Evolutionary conservation across 2,888 invertebrate species (phyloP).

Genomic region (Ophion obscuratus): DNA sequence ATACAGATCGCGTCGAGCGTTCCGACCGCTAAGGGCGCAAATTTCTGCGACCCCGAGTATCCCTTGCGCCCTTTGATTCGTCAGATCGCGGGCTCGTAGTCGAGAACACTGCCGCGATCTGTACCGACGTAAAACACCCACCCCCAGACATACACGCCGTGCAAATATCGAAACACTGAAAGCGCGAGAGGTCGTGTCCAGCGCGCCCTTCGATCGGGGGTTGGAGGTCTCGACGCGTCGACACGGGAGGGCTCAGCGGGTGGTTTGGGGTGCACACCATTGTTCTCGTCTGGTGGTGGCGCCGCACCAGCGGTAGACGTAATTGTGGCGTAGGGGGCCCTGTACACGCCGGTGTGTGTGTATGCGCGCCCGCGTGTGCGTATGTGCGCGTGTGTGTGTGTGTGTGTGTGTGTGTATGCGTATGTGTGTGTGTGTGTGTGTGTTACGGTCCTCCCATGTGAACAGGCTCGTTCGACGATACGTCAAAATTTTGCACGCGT

Average conservation of each 20-base stretch:
- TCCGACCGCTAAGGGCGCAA: conserved; percentile 2
- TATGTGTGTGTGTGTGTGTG: not conserved
- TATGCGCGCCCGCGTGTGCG: too few species aligned
- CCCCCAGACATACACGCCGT: conserved; percentile 55
- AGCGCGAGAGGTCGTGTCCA: conserved; percentile 47
- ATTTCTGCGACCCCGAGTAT: not conserved
- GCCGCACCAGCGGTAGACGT: conserved; percentile 10
- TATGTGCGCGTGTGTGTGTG: not conserved
- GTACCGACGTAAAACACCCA: conserved; percentile 70
- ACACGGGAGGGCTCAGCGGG: conserved; percentile 33
- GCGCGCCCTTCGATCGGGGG: conserved; percentile 24
- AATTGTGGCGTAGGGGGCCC: not conserved
- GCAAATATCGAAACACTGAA: conserved; percentile 71
- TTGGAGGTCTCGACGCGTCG: conserved; percentile 63
- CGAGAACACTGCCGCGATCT: conserved; percentile 11
- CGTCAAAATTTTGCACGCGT: conserved; percentile 74
- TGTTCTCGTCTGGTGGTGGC: conserved; percentile 24
- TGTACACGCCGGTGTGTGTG: not conserved
- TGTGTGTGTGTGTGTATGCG: not conserved
- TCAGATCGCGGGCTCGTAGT: not conserved
- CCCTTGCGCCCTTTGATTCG: not conserved
- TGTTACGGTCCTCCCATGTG: conserved; percentile 14
- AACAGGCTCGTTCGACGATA: conserved; percentile 67
- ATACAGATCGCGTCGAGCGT: not conserved
- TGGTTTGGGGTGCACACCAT: conserved; percentile 20